Percentiles rank a stretch among this genome's conserved stretches.
These are phyloP conservation scores for Rallus limicola DNA, from an alignment of 2,113 vertebrate species.

Conservation along the genomic window DNA sequence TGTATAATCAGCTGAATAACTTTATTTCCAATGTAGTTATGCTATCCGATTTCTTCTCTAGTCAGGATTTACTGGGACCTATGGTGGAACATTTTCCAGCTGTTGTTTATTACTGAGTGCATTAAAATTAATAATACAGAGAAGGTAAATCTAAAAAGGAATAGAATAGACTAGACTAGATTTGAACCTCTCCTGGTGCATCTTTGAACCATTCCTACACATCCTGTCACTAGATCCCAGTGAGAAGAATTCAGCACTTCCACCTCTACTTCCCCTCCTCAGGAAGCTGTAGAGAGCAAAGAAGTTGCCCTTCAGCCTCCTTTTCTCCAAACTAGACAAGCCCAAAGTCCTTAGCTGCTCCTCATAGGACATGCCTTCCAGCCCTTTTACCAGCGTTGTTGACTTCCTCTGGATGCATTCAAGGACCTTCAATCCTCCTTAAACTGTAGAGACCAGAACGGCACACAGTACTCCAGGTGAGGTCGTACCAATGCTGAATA, in stretches of 20 bases:
- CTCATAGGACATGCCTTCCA: background rate
- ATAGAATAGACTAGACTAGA: background rate
- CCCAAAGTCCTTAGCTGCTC: accelerated
- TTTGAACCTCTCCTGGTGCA: background rate
- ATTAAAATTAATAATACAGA: background rate
- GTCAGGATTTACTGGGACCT: background rate
- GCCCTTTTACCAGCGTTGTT: background rate
- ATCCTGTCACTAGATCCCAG: accelerated
- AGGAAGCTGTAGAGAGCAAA: background rate
- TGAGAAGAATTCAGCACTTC: background rate
- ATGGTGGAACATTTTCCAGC: background rate
- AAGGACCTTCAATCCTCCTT: background rate
- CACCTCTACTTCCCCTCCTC: background rate
- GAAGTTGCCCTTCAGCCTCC: accelerated
- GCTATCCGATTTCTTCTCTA: background rate
- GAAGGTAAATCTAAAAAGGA: background rate
- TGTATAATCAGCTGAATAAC: background rate
- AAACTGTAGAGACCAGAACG: background rate
- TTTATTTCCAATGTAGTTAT: background rate
- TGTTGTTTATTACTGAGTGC: background rate
- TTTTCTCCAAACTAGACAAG: background rate
- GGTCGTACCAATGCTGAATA: background rate
- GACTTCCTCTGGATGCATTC: accelerated
- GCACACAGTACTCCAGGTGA: background rate
- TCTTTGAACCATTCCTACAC: accelerated